Evolutionary conservation across 2,113 vertebrate species (phyloP).

Genomic region (Gnathonemus longibarbis): DNA sequence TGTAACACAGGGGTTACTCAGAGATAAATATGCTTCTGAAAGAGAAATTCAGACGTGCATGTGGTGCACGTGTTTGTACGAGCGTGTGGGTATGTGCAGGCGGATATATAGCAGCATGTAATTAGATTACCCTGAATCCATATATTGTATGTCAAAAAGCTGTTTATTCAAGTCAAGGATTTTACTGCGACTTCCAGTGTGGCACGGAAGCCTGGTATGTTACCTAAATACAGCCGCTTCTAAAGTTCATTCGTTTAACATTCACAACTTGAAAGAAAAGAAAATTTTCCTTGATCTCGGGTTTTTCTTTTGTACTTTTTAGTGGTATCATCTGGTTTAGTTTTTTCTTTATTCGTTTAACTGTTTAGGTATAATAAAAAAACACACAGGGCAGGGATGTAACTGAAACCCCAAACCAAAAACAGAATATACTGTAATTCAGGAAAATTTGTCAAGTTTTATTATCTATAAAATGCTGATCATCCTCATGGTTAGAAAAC

Average conservation of each 20-base stretch:
- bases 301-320: background rate
- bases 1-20: background rate
- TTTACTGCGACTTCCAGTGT: background rate
- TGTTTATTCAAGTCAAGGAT: background rate
- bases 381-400: background rate
- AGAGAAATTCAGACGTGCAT: background rate
- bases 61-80: background rate
- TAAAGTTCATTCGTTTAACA: background rate
- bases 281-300: background rate
- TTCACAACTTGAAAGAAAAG: background rate
- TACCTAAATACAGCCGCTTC: background rate
- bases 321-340: background rate
- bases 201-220: background rate
- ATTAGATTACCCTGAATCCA: background rate
- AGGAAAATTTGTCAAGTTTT: background rate
- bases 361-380: background rate
- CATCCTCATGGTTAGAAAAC: background rate
- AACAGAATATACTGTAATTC: background rate
- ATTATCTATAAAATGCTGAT: background rate
- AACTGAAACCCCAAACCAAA: background rate
- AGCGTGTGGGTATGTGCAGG: background rate
- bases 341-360: background rate
- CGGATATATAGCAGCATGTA: background rate
- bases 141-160: background rate
- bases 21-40: background rate